These are phyloP conservation scores for Terebella lapidaria DNA, from an alignment of 2,888 invertebrate species.

Conservation along the genomic window DNA sequence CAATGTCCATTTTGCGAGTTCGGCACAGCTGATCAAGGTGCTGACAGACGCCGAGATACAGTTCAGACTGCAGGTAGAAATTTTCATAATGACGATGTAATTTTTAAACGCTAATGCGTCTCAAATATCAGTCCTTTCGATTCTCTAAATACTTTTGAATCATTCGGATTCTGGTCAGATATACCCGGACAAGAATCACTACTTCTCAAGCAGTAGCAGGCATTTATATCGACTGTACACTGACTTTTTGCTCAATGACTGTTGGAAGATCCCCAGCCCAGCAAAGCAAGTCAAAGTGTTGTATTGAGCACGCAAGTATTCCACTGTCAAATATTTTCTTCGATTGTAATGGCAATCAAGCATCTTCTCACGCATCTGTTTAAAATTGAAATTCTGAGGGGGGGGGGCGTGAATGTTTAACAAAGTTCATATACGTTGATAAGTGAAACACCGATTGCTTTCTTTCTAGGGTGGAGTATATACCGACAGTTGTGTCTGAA, in stretches of 20 bases:
- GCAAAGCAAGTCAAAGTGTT: background rate
- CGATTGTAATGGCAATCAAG: too few species aligned
- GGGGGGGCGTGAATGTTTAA: too few species aligned
- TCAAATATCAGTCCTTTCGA: too few species aligned
- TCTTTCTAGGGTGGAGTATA: background rate
- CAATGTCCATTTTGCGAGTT: constrained; percentile 19
- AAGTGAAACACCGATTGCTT: background rate
- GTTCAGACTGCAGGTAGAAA: constrained; percentile 18
- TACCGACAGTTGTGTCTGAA: background rate
- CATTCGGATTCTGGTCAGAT: too few species aligned
- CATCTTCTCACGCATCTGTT: too few species aligned
- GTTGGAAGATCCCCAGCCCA: constrained; percentile 5
- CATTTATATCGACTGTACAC: constrained; percentile 15
- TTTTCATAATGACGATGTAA: background rate
- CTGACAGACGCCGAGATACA: constrained; percentile 19
- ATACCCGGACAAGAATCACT: constrained; percentile 14
- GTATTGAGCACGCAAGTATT: constrained; percentile 1
- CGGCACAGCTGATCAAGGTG: constrained; percentile 9
- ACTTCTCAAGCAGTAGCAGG: constrained; percentile 6
- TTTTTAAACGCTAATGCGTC: background rate
- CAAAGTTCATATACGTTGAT: too few species aligned
- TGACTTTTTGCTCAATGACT: constrained; percentile 18
- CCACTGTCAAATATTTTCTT: too few species aligned
- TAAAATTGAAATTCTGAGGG: too few species aligned
- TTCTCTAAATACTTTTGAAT: too few species aligned